Evolutionary conservation across 2,113 vertebrate genomes (phyloP).

Genomic region (Dipodomys spectabilis): DNA sequence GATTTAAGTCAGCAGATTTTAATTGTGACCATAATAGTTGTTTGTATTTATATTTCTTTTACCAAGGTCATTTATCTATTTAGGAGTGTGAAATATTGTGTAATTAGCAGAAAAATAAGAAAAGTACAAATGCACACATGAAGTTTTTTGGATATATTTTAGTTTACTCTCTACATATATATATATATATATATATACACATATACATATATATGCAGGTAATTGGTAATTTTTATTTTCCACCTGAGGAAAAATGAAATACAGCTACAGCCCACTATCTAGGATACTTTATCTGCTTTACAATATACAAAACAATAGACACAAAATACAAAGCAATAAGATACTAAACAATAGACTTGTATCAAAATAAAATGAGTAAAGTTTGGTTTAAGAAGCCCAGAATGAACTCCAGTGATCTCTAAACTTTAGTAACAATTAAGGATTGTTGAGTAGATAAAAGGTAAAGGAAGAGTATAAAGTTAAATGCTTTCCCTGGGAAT

Average conservation of each 20-base stretch:
- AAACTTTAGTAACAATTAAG: neutral
- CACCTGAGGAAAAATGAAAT: neutral
- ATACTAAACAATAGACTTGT: neutral
- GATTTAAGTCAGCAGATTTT: slow-evolving; percentile 27
- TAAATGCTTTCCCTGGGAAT: neutral
- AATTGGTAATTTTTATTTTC: neutral
- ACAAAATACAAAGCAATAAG: no score
- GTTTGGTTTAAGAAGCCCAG: neutral
- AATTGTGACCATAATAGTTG: slow-evolving; percentile 6
- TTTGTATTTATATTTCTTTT: slow-evolving; percentile 29
- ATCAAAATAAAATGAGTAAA: neutral
- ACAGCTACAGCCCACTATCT: neutral
- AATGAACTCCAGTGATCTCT: neutral
- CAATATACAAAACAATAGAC: no score
- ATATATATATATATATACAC: neutral
- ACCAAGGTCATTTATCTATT: slow-evolving; percentile 10
- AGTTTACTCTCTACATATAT: neutral
- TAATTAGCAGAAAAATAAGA: slow-evolving; percentile 24
- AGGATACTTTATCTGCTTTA: neutral
- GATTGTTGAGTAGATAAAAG: neutral
- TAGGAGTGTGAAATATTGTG: neutral
- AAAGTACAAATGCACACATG: neutral
- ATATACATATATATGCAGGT: no score
- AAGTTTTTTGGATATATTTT: neutral
- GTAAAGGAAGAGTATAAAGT: neutral